Base-by-base conservation (phyloP, 2,888 invertebrate genomes). In the Timema cristinae region DNA sequence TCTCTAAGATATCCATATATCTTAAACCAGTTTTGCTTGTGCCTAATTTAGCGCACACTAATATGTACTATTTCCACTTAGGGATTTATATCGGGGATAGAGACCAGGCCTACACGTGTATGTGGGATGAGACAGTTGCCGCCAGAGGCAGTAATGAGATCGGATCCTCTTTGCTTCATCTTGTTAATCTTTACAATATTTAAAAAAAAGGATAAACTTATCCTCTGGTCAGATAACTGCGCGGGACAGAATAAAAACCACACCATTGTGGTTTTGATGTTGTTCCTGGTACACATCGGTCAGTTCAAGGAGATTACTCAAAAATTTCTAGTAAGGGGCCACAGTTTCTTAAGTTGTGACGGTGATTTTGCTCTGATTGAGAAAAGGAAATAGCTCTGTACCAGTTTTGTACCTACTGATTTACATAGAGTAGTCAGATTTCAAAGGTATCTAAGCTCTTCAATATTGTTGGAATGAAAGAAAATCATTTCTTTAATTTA, bases 401-500 rank as follows among this genome's bases (percentile, higher is more conserved):
- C 50, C 6, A 13, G 10, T 13, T 68, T 32, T 13, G 47, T 68
- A 51, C 52, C 68, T 32, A 50, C 50, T 47, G 13, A 68, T 68
- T 68, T 68, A 68, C 51, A 16, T 15, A 52, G 68, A 68, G 9
- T 52, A 32, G 5, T 52, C 10, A 52, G 51, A 32, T 16, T 16
- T 50, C 52, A 16, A 52, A 68, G 52, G 51, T 16, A 50, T 7
- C 51, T 50, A 67, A 51, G 13, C 9, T 11, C 52, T 50, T 52
- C n/a, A 0, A 68, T 52, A 8, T 68, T 51, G 52, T 52, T 52
- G 32, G 0, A 68, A 52, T 68, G 32, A 48, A 63, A 47, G n/a
- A 8, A 63, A 32, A 48, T 63, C 47, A 68, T 51, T n/a, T 68
- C 52, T 68, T 68, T 68, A 32, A 52, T 68, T 68, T 52, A n/a